Evolutionary conservation across 2,888 invertebrate genomes (phyloP).

Genomic region (Linnaemya tessellans): DNA sequence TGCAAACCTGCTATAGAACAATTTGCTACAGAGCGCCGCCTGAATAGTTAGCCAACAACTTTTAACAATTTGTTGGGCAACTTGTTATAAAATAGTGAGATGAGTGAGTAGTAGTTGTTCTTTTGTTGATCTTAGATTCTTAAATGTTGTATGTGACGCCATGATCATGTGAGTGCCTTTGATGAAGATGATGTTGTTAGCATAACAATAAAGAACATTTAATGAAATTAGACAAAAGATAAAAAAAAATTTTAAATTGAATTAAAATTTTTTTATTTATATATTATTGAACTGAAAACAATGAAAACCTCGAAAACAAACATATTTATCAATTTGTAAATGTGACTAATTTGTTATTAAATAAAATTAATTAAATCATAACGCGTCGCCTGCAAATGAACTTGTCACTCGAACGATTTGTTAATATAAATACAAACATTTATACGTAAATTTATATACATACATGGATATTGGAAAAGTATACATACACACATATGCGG

Average conservation of each 20-base stretch:
- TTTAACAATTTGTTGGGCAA: too few species aligned
- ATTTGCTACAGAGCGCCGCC: too few species aligned
- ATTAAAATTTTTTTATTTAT: conserved; percentile 33
- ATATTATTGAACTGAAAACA: conserved; percentile 22
- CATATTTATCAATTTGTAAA: conserved; percentile 2
- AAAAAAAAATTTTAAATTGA: conserved; percentile 13
- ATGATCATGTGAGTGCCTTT: background rate
- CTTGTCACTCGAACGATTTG: conserved; percentile 39
- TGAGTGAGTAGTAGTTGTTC: too few species aligned
- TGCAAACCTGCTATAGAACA: too few species aligned
- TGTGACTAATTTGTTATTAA: conserved; percentile 35
- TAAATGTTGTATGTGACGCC: background rate
- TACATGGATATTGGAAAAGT: too few species aligned
- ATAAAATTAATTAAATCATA: conserved; percentile 53
- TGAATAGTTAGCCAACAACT: too few species aligned
- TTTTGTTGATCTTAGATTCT: conserved; percentile 10
- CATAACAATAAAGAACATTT: conserved; percentile 48
- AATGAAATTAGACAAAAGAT: conserved; percentile 14
- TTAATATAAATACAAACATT: conserved; percentile 4
- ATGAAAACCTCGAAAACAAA: conserved; percentile 21
- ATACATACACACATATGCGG: background rate
- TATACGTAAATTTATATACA: too few species aligned
- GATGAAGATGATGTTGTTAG: conserved; percentile 15
- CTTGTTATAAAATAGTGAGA: too few species aligned
- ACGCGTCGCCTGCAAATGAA: conserved; percentile 34